phyloP scores from a whole-genome alignment of 2,113 vertebrate species.

The Brachyhypopomus gauderio region DNA sequence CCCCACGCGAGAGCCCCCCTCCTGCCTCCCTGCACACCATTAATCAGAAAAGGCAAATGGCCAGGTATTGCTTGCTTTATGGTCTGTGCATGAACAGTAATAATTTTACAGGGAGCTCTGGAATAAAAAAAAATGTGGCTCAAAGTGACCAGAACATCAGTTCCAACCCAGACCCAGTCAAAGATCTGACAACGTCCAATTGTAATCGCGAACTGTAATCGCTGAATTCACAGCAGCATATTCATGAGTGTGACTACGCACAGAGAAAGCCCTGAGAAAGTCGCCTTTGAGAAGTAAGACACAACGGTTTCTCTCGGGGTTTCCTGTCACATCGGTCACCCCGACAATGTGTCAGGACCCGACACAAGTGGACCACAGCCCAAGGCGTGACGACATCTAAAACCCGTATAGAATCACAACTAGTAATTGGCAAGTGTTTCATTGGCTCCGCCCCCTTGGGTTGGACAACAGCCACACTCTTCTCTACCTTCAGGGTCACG shows the following conservation, averaged over 20 bases:
- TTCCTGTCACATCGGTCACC: too few species aligned
- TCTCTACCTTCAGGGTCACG: too few species aligned
- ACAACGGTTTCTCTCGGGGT: background rate
- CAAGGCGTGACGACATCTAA: too few species aligned
- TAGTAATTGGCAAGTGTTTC: too few species aligned
- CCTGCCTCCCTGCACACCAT: background rate
- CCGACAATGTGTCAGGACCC: too few species aligned
- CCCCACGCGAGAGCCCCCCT: too few species aligned
- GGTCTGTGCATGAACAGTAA: conserved; percentile 5
- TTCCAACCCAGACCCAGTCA: background rate
- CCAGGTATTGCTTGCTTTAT: conserved; percentile 15
- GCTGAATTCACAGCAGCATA: background rate
- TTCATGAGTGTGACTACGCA: background rate
- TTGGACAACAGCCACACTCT: too few species aligned
- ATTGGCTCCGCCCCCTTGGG: too few species aligned
- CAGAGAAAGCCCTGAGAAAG: conserved; percentile 11
- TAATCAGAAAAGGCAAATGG: background rate
- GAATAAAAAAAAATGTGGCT: background rate
- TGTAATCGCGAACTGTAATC: background rate
- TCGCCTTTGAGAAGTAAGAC: background rate
- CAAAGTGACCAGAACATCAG: background rate
- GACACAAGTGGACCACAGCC: too few species aligned
- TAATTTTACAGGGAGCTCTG: conserved; percentile 9
- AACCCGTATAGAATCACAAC: too few species aligned
- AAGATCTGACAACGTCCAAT: conserved; percentile 1